Evolutionary conservation across 2,888 invertebrate species (phyloP), one percentile per base, ranked within the genome.

Genomic region (Ectobius pallidus): DNA sequence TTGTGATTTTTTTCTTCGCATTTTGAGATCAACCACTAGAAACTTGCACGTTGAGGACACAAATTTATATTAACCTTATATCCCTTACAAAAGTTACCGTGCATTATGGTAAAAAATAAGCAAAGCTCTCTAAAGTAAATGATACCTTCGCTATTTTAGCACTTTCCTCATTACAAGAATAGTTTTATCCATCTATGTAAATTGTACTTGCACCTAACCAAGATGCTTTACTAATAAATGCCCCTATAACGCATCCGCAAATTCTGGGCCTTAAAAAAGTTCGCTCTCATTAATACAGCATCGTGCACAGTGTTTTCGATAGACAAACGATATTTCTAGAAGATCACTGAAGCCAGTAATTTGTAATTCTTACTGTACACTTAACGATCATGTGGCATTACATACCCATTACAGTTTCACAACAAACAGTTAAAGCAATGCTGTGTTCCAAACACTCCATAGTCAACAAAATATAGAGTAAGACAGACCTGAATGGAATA

Each of bases 1-100:
- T 69, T 75, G 65, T 72, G 69, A 69, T 69, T 75, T n/a, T n/a
- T n/a, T n/a, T n/a, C n/a, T n/a, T 73, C 70, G 44, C 44, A 70
- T 61, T 73, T 61, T 76, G 76, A 76, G 76, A 76, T 76, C 76
- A 76, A 74, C 74, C 68, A 68, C 73, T 65, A 65, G 39, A 65
- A 44, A 65, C 70, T 72, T 72, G 73, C 72, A 72, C 68, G 63
- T 58, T 72, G 44, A 75, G 62, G 62, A 71, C 68, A 74, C 63
- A 65, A 74, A 65, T 62, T 25, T 63, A 39, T 70, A 70, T 34
- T 52, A 69, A 30, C 49, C 34, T 69, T 69, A 22, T 22, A 69
- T 25, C 55, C 55, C 46, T 55, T 69, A 69, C 52, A 69, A 65
- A 69, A 69, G 39, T 32, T 39, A 67, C 71, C 68, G 49, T 62